phyloP scores from a whole-genome alignment of 2,888 invertebrate species.

The Protonemura montana region DNA sequence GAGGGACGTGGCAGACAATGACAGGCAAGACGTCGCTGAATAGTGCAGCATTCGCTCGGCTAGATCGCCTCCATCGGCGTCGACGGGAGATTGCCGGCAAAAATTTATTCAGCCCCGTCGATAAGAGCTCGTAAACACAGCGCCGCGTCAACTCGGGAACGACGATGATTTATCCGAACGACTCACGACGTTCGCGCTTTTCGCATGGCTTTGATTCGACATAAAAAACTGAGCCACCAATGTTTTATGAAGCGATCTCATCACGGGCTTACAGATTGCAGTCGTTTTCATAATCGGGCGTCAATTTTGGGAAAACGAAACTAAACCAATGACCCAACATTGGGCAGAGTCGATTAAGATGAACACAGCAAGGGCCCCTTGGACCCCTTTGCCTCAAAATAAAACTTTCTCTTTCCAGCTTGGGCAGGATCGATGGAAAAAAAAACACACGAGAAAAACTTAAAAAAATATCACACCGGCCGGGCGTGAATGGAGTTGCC shows the following conservation, averaged over 20 bases:
- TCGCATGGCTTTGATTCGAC: background rate
- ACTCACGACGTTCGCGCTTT: background rate
- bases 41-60: background rate
- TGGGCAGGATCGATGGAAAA: no score
- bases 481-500: no score
- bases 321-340: background rate
- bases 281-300: background rate
- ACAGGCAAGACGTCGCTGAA: background rate
- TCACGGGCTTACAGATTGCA: background rate
- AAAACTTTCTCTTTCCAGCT: no score
- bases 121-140: background rate
- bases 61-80: background rate
- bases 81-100: background rate
- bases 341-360: no score
- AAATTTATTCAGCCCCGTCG: background rate
- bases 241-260: constrained; percentile 12
- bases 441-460: background rate
- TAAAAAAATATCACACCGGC: background rate
- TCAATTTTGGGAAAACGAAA: background rate
- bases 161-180: background rate
- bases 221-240: background rate
- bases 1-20: background rate
- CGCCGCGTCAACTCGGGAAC: background rate
- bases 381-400: no score
- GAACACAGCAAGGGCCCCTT: no score